Evolutionary conservation across 2,113 vertebrate species (phyloP), one percentile per base, ranked within the genome.

Genomic region (Colaptes auratus): DNA sequence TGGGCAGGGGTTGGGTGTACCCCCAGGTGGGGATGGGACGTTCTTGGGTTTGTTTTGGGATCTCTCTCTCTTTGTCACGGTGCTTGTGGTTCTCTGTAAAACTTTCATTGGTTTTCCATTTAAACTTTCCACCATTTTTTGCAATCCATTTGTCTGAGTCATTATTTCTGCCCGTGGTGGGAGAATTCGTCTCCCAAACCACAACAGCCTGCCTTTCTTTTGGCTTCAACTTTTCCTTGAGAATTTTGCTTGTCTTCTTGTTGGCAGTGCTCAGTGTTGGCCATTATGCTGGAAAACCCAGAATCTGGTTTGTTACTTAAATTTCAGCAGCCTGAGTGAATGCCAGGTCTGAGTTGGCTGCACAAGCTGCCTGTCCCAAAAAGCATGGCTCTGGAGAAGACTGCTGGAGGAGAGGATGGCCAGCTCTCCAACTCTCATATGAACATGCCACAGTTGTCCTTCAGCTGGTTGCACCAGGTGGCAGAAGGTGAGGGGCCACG

Each of bases 231-330:
- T 86, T 90, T 88, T 91, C 85, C 88, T 95, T 1, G 2, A 90
- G 59, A 86, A 86, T 76, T 86, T 82, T 10, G 18, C 48, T 66
- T 70, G 75, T 81, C 58, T 91, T 77, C 65, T 71, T 2, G 0
- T 80, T 95, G 82, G 93, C 76, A 95, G 52, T 14, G 24, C n/a
- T 88, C 63, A 59, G n/a, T 5, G 30, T 61, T 91, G 91, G 88
- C 63, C 69, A 65, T 65, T 66, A 76, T 0, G 2, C 42, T 18
- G 36, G 90, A 93, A 97, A 95, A 82, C 23, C 66, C 50, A 35
- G 70, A 84, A 88, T 89, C 76, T 85, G 61, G 24, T 88, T 91
- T 78, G 39, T 72, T 67, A 64, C 64, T 95, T 73, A 61, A 72
- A 73, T 90, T 94, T 79, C 80, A 95, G 76, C 58, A 84, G 82